Conservation (phyloP, 2,113 vertebrate species). For the Zapornia atra region DNA sequence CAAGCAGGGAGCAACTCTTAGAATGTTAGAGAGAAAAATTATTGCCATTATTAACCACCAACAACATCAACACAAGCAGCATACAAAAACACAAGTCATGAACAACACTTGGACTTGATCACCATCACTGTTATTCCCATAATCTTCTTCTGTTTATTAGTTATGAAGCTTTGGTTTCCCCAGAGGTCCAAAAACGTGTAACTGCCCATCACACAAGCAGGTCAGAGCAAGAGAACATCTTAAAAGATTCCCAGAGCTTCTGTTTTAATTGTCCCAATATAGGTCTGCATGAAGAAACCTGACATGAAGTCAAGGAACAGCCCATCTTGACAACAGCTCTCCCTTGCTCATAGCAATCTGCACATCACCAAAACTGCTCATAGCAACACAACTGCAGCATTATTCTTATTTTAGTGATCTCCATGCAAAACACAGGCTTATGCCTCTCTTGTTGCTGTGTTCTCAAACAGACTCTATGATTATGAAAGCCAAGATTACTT, state of each 20-base stretch:
- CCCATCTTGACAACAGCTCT: not conserved
- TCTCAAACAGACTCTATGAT: conserved; percentile 17
- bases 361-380: not conserved
- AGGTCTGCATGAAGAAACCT: not conserved
- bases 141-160: not conserved
- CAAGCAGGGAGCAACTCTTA: not conserved
- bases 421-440: conserved; percentile 20
- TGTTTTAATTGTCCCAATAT: not conserved
- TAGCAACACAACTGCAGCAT: conserved; percentile 25
- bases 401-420: conserved; percentile 44
- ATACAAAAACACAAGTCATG: not conserved
- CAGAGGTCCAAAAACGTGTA: not conserved
- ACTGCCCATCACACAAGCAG: not conserved
- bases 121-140: not conserved
- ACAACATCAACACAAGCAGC: not conserved
- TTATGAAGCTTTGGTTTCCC: not conserved
- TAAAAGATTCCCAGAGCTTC: not conserved
- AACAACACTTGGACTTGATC: not conserved
- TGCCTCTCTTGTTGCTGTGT: not conserved
- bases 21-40: not conserved
- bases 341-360: not conserved
- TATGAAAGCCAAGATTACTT: conserved; percentile 46
- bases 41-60: not conserved
- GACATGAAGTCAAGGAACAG: not conserved
- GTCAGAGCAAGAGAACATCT: not conserved